Evolutionary conservation across 2,888 invertebrate genomes (phyloP), one percentile per base, ranked within the genome.

Genomic region (Callosobruchus maculatus): DNA sequence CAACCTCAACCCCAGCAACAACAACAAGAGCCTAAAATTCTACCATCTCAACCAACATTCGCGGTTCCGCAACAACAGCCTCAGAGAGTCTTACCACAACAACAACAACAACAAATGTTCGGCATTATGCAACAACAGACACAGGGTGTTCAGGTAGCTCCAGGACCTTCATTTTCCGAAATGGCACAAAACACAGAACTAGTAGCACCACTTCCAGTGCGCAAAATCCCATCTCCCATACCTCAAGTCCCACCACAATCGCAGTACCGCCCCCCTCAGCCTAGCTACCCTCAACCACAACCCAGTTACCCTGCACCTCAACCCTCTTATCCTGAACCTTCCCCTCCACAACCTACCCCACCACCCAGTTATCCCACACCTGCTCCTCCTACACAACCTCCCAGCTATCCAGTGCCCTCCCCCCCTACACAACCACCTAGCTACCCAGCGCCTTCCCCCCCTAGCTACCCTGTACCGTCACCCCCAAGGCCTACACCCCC

Each of bases 71-170:
- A 49, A 49, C 49, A 49, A 49, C 49, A 49, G 49, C 49, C 49
- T 49, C 70, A 20, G 72, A 70, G 69, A 67, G 70, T 21, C 69
- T 71, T 21, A 73, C 49, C 49, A 68, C 72, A 5, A 69, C 49
- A 21, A 22, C n/a, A 26, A 70, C 69, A 72, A 67, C 73, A 69
- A 66, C 68, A 49, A 21, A 30, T 7, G 20, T 67, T 68, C 26
- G 67, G 0, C 69, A 74, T 9, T 70, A 72, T 31, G 73, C 78
- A 73, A 18, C 74, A n/a, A 78, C 80, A 73, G 77, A 77, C 20
- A 74, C 76, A n/a, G 68, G 49, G 30, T 13, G 26, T 26, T 26
- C 26, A 26, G 26, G 26, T 26, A 26, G 26, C 26, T 26, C 67
- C 74, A 0, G 75, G 73, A 26, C 74, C 77, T 67, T 20, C 71